Evolutionary conservation across 23 tunicate species (phyloP), one percentile per base, ranked within the genome.

Genomic region (Halocynthia aurantium): DNA sequence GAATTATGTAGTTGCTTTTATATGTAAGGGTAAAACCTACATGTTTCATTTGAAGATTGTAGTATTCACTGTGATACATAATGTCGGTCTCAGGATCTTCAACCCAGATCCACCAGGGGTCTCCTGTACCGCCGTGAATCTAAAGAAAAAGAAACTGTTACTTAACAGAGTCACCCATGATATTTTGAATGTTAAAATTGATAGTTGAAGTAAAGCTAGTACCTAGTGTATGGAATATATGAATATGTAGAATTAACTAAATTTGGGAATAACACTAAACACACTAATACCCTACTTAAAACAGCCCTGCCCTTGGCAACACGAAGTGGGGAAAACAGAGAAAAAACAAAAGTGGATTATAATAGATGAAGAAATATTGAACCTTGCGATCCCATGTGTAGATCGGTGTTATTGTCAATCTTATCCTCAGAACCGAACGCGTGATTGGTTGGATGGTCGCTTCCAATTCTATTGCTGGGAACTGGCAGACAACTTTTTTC

Each of bases 101-200:
- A 50, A 96, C 97, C 99, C 99, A 96, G 40, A 96, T 73, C 99
- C 99, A 96, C 61, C 95, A 96, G 44, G 99, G 88, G 68, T 96
- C 99, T 57, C 88, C 83, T 17, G 67, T 74, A 5, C 55, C 22
- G 8, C 93, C 93, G 79, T 96, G 97, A 13, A 69, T 77, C 96
- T 84, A 57, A 8, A 89, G 10, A 58, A 76, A 60, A 60, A 60
- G 2, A 60, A 15, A 60, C 64, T 60, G 64, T 17, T 60, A 15
- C 64, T 60, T 1, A 60, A 60, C 62, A 60, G 18, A 15, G 12
- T 72, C 44, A 0, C 44, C 44, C 44, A 31, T 31, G 44, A 31
- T 1, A 31, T 31, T 31, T 31, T 31, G 44, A 31, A 31, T 1
- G 44, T 60, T n/a, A 60, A 60, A 60, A 60, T 60, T 60, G 17